A percentile compares a stretch with the other conserved stretches of the same genome.
Conservation (phyloP, 1,140 invertebrate genomes). For the Agrilus planipennis region DNA sequence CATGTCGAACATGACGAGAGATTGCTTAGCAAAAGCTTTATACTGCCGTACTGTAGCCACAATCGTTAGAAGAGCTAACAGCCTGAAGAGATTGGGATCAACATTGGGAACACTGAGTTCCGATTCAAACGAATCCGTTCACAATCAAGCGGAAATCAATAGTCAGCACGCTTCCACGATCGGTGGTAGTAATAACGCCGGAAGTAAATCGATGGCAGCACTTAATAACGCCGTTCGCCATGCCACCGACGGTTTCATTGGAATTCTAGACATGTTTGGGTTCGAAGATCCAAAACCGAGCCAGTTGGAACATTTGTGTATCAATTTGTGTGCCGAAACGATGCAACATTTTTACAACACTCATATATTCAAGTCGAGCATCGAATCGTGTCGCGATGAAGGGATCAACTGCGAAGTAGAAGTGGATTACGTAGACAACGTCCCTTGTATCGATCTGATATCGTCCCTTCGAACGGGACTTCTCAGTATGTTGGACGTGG, state of each 20-base stretch:
- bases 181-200: slow-evolving; percentile 51
- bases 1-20: slow-evolving; percentile 74
- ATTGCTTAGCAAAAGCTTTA: slow-evolving; percentile 82
- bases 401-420: slow-evolving; percentile 83
- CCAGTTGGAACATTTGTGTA: slow-evolving; percentile 86
- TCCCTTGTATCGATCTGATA: slow-evolving; percentile 90
- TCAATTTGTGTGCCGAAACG: slow-evolving; percentile 90
- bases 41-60: slow-evolving; percentile 93
- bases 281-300: slow-evolving; percentile 86
- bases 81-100: slow-evolving; percentile 75
- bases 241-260: slow-evolving; percentile 91
- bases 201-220: slow-evolving; percentile 82
- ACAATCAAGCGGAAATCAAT: slow-evolving; percentile 72
- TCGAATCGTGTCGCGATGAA: slow-evolving; percentile 88
- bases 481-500: slow-evolving; percentile 84
- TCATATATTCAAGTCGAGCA: slow-evolving; percentile 89
- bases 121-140: slow-evolving; percentile 83
- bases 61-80: slow-evolving; percentile 84
- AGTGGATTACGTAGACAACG: slow-evolving; percentile 90
- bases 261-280: slow-evolving; percentile 91
- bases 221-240: slow-evolving; percentile 84
- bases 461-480: slow-evolving; percentile 84
- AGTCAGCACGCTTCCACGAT: slow-evolving; percentile 81
- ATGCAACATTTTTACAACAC: slow-evolving; percentile 98
- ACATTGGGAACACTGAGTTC: slow-evolving; percentile 80